These are phyloP conservation scores for Rynchops niger DNA, from an alignment of 2,113 vertebrate species.

Conservation along the genomic window DNA sequence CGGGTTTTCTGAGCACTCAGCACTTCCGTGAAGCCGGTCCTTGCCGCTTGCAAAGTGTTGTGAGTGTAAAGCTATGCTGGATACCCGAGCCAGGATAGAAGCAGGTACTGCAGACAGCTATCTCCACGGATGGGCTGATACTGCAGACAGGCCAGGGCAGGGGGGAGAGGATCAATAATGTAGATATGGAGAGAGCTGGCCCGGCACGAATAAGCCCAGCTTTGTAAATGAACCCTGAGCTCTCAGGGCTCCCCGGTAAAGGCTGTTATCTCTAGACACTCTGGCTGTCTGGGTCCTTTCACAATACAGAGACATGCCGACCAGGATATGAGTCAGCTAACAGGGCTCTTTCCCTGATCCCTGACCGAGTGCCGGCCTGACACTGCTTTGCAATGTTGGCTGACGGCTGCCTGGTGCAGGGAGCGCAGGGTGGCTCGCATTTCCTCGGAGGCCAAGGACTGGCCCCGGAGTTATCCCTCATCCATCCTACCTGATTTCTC, in stretches of 20 bases:
- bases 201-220: constrained; percentile 2
- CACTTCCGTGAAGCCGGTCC: neutral
- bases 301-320: constrained; percentile 51
- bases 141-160: neutral
- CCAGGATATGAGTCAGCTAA: constrained; percentile 65
- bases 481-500: neutral
- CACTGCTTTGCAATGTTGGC: neutral
- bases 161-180: neutral
- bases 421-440: neutral
- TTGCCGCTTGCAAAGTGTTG: neutral
- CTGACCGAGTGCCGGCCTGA: neutral
- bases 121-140: constrained; percentile 19
- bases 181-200: neutral
- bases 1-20: neutral
- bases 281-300: constrained; percentile 47
- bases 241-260: neutral
- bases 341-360: constrained; percentile 15
- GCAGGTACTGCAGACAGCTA: constrained; percentile 16
- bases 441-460: neutral
- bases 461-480: accelerated
- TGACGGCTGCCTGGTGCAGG: neutral
- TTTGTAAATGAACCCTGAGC: constrained; percentile 45
- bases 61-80: neutral
- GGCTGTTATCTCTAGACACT: constrained; percentile 58
- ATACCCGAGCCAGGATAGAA: constrained; percentile 18